Base-by-base conservation (phyloP, 2,888 invertebrate genomes). In the Cancer borealis region DNA sequence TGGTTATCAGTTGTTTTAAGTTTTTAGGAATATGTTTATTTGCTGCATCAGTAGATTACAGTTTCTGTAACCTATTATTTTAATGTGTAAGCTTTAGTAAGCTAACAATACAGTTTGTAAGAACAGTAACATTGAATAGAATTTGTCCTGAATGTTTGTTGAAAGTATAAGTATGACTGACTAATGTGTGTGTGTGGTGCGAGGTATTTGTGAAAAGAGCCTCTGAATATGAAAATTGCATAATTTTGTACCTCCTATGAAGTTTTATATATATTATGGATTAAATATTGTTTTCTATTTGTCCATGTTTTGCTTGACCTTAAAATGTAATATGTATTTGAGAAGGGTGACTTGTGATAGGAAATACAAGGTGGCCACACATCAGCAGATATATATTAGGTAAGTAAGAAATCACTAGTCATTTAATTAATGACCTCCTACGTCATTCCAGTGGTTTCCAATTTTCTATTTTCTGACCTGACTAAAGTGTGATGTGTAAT, bases 271-370 rank as follows among this genome's bases (percentile, higher is more conserved):
- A 84, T 39, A n/a, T n/a, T n/a, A 12, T n/a, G 84, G 84, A 84
- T 84, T 39, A 84, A 84, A 39, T 84, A 84, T 84, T 84, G 84
- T 84, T 84, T 84, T 84, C 84, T 84, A 84, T 4, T 84, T 3
- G 4, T 5, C 39, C 26, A n/a, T 73, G n/a, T 10, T 6, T 26
- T 73, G n/a, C 10, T 73, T 21, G 4, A 73, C n/a, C n/a, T 4
- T 73, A 26, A n/a, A 73, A 0, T 26, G 0, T 73, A 26, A 5
- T 26, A 8, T 60, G 21, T 4, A 60, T 10, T 17, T 60, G 4
- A 60, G 60, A 3, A 21, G 60, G 17, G 21, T 21, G 2, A 60
- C 4, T 17, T 5, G 4, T 17, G 21, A 21, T 60, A 60, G 17
- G 21, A 2, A 2, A 39, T 39, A 39, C 39, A 39, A 39, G 39